phyloP scores from a whole-genome alignment of 2,888 invertebrate species.

The Pollenia angustigena region DNA sequence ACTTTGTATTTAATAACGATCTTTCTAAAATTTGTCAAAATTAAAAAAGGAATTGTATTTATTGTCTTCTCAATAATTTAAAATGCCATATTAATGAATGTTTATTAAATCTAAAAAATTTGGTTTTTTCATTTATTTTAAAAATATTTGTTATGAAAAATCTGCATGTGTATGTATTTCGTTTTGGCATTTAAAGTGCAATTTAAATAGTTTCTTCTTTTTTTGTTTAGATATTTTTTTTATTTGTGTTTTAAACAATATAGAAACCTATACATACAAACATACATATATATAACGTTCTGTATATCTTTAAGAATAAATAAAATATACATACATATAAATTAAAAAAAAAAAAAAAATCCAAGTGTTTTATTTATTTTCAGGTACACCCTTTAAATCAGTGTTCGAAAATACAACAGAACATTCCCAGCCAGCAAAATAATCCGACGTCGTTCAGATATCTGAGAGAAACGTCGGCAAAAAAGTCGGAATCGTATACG shows the following conservation, averaged over 20 bases:
- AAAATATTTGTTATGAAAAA: background rate
- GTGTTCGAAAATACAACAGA: too few species aligned
- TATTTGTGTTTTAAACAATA: slow-evolving; percentile 39
- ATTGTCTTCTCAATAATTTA: background rate
- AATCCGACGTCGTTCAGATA: too few species aligned
- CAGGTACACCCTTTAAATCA: too few species aligned
- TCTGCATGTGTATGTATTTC: background rate
- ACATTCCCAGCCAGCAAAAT: too few species aligned
- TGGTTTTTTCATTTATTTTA: slow-evolving; percentile 16
- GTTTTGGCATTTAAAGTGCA: slow-evolving; percentile 46
- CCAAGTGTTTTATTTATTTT: too few species aligned
- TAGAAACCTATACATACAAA: background rate
- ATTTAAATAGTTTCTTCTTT: slow-evolving; percentile 27
- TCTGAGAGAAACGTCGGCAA: too few species aligned
- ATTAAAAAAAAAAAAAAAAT: too few species aligned
- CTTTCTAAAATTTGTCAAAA: slow-evolving; percentile 5
- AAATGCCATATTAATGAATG: slow-evolving; percentile 55
- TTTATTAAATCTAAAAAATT: slow-evolving; percentile 11
- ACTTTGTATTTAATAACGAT: background rate
- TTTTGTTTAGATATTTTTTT: slow-evolving; percentile 11
- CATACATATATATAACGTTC: slow-evolving; percentile 5
- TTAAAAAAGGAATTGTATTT: background rate
- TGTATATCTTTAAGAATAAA: slow-evolving; percentile 35
- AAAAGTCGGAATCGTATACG: too few species aligned
- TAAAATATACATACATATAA: slow-evolving; percentile 11